Conservation (phyloP, 2,888 invertebrate genomes). For the Apodemia mormo region DNA sequence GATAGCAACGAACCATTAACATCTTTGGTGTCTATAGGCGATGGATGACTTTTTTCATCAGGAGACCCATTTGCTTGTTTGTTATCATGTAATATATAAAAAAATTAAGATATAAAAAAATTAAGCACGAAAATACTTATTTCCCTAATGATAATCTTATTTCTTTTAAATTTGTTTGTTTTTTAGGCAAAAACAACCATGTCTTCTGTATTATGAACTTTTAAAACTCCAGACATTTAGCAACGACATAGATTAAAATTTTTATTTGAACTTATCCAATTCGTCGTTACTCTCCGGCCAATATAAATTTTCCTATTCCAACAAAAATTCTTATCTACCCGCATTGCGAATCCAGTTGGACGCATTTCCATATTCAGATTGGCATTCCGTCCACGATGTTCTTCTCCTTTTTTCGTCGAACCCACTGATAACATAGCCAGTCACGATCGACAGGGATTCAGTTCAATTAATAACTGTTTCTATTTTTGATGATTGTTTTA, state of each 20-base stretch:
- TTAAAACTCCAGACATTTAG: no score
- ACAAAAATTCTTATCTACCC: conserved; percentile 70
- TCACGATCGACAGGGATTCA: conserved; percentile 47
- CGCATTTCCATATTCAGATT: conserved; percentile 73
- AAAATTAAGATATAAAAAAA: no score
- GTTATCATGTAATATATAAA: no score
- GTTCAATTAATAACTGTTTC: conserved; percentile 50
- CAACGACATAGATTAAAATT: neutral
- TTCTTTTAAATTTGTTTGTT: no score
- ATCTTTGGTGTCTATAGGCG: no score
- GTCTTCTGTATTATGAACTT: no score
- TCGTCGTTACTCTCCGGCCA: conserved; percentile 47
- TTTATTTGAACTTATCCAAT: neutral
- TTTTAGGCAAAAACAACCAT: no score
- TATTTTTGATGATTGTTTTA: conserved; percentile 44
- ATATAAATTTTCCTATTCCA: conserved; percentile 51
- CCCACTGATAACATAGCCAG: conserved; percentile 42
- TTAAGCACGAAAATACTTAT: no score
- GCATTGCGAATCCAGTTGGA: conserved; percentile 67
- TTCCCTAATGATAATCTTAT: no score
- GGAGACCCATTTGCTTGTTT: no score
- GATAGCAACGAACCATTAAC: no score
- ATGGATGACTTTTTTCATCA: no score
- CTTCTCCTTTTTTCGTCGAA: conserved; percentile 41
- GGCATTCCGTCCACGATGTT: conserved; percentile 44